Base-by-base conservation (phyloP, 2,797 vertebrate species). In the Myotis planiceps region DNA sequence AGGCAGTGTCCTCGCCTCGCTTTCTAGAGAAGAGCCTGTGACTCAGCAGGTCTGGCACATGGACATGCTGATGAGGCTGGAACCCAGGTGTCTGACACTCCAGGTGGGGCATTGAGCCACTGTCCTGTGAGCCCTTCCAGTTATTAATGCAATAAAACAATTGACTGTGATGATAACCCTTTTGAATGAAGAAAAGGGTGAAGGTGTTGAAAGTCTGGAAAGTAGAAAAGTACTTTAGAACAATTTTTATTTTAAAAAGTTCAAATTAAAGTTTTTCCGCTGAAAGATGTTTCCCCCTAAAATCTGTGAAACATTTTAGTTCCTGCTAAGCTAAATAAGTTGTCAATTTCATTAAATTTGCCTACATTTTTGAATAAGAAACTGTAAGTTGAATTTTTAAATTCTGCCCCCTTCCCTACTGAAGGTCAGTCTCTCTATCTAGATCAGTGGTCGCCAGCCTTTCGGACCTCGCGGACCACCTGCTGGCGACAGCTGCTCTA, bases 181-280 rank as follows among this genome's bases (percentile, higher is more conserved):
- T 83, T 9, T 84, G 65, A 66, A 10, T 68, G 51, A 92, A 92
- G 79, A 85, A 80, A 79, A 53, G 25, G 37, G 79, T 53, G 34
- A 42, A 34, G 81, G 9, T 37, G 0, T 66, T 74, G 25, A 25
- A 68, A 71, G 51, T 3, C 81, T 55, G 27, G 29, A 66, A 84
- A 32, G 13, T 83, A 10, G 51, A 23, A 19, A 88, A 79, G 5
- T 69, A 65, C 88, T 95, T 69, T 47, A 80, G 45, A 58, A 49
- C 55, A 72, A 5, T 69, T 92, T 87, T 83, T 68, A 69, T 51
- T 92, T 95, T 75, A 83, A 55, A 37, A 86, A 75, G 45, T 58
- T 79, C 84, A 94, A 49, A 83, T 92, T 69, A 34, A 10, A 66
- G 23, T 69, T 89, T 94, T 87, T 49, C 19, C n/a, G 72, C n/a